Conservation (phyloP, 2,113 vertebrate genomes). For the Carollia perspicillata region DNA sequence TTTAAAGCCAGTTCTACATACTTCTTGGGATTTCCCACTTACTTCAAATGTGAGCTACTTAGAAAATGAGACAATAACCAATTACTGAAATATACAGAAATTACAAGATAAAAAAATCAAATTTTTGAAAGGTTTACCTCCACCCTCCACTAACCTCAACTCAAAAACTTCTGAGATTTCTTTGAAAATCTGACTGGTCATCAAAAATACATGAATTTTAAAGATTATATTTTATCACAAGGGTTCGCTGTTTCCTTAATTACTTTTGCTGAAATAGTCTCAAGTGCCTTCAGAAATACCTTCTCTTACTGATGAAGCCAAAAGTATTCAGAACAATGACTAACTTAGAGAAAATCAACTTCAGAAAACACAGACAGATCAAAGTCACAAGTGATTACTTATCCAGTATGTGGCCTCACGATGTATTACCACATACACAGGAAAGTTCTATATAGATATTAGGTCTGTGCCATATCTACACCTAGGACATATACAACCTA, state of each 20-base stretch:
- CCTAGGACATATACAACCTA: no score
- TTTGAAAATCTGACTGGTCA: not conserved
- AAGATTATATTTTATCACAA: slow-evolving; percentile 27
- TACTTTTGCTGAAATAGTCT: not conserved
- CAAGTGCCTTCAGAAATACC: not conserved
- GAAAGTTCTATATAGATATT: not conserved
- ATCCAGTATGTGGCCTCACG: not conserved
- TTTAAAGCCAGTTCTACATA: not conserved
- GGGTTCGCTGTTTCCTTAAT: slow-evolving; percentile 25
- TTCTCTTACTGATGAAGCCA: not conserved
- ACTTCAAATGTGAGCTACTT: not conserved
- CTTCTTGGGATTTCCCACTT: not conserved
- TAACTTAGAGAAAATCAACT: not conserved
- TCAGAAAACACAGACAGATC: not conserved
- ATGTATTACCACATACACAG: not conserved
- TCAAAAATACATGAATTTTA: not conserved
- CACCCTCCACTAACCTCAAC: not conserved
- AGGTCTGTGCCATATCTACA: not conserved
- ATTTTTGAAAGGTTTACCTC: not conserved
- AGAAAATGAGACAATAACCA: not conserved
- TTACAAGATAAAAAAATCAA: not conserved
- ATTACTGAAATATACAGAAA: not conserved
- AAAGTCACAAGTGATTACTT: not conserved
- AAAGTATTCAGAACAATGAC: not conserved
- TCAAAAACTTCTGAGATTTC: not conserved